phyloP scores from a whole-genome alignment of 2,888 invertebrate genomes.

The Troides helena region DNA sequence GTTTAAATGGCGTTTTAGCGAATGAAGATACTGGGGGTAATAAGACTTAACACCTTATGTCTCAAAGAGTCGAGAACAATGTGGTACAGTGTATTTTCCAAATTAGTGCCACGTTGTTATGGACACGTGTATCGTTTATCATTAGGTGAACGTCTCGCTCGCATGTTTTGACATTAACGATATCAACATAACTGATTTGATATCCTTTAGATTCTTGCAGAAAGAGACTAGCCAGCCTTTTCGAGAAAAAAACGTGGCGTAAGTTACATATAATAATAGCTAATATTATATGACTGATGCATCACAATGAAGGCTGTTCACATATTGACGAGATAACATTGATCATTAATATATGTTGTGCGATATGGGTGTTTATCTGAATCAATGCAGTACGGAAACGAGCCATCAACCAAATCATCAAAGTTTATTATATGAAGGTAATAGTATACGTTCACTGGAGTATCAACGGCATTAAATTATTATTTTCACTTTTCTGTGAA shows the following conservation, averaged over 20 bases:
- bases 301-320: neutral
- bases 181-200: constrained; percentile 10
- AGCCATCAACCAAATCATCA: neutral
- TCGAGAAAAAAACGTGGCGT: neutral
- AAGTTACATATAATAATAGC: too few relatives aligned
- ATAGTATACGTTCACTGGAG: neutral
- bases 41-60: too few relatives aligned
- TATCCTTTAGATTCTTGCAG: constrained; percentile 11
- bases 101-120: too few relatives aligned
- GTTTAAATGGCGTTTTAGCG: too few relatives aligned
- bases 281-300: too few relatives aligned
- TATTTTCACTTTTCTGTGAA: neutral
- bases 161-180: neutral
- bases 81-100: too few relatives aligned
- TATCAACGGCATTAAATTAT: neutral
- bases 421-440: neutral
- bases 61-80: too few relatives aligned
- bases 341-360: constrained; percentile 16
- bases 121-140: too few relatives aligned
- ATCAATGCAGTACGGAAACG: neutral
- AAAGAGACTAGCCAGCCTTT: constrained; percentile 7
- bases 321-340: constrained; percentile 4
- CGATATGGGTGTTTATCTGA: neutral
- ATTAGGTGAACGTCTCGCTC: too few relatives aligned
- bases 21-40: too few relatives aligned